These are phyloP conservation scores for Hiodon alosoides DNA, from an alignment of 2,113 vertebrate genomes.

Conservation along the genomic window DNA sequence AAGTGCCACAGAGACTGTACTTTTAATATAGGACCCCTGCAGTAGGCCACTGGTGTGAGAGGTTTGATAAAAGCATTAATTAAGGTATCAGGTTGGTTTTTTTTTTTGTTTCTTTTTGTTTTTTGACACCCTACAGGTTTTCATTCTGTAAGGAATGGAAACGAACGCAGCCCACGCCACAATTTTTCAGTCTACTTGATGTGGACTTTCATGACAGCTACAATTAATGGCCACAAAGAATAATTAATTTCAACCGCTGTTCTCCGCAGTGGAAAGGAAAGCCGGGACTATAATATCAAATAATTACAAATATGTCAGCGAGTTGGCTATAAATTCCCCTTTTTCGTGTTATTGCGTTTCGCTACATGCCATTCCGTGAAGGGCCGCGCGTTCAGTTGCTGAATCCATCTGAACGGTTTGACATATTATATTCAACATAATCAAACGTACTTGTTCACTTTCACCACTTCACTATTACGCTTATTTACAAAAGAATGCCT, in stretches of 20 bases:
- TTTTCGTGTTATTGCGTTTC: not conserved
- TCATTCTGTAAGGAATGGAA: conserved; percentile 14
- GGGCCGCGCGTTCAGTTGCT: not conserved
- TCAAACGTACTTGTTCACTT: not conserved
- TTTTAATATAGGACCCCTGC: not conserved
- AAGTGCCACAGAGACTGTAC: not conserved
- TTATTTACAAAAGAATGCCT: not conserved
- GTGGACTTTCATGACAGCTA: conserved; percentile 52
- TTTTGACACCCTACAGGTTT: conserved; percentile 32
- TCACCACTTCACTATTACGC: not conserved
- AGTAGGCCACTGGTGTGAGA: not conserved
- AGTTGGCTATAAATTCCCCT: conserved; percentile 53
- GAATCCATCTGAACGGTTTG: not conserved
- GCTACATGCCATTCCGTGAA: not conserved
- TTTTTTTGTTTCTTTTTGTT: no score
- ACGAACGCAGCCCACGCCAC: conserved; percentile 28
- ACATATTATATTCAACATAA: not conserved
- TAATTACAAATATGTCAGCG: conserved; percentile 56
- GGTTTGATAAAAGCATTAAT: not conserved
- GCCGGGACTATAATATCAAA: conserved; percentile 57
- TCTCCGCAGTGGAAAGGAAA: conserved; percentile 39
- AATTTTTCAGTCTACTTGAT: conserved; percentile 42
- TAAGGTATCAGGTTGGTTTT: not conserved
- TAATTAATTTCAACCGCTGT: conserved; percentile 49
- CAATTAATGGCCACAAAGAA: conserved; percentile 42